Conservation (phyloP, 2,797 vertebrate species). For the Harpagifer antarcticus region DNA sequence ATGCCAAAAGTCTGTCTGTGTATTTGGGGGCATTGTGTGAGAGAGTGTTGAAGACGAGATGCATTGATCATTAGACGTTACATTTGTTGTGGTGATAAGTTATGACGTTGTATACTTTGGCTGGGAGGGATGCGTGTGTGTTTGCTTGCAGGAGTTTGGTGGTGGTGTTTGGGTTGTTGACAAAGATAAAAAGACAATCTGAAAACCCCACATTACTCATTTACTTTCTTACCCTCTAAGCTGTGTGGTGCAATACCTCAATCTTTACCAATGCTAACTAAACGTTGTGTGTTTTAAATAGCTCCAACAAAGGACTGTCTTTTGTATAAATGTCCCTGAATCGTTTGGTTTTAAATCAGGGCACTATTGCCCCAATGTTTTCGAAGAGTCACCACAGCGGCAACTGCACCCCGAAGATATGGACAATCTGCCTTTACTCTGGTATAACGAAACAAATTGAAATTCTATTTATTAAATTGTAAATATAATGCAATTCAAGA, state of each 20-base stretch:
- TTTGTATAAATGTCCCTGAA: slow-evolving; percentile 62
- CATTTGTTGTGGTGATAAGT: slow-evolving; percentile 76
- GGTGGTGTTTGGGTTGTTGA: slow-evolving; percentile 52
- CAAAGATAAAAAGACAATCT: slow-evolving; percentile 68
- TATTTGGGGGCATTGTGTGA: slow-evolving; percentile 37
- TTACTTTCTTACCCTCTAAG: slow-evolving; percentile 58
- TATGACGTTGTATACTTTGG: slow-evolving; percentile 73
- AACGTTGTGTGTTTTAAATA: slow-evolving; percentile 57
- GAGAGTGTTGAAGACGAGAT: slow-evolving; percentile 38
- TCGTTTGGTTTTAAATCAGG: slow-evolving; percentile 44
- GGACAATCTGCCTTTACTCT: slow-evolving; percentile 85
- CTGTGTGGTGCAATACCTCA: slow-evolving; percentile 83
- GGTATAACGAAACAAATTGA: slow-evolving; percentile 78
- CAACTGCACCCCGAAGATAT: slow-evolving; percentile 69
- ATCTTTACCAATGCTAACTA: slow-evolving; percentile 76
- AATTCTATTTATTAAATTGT: slow-evolving; percentile 90
- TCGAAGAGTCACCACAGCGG: slow-evolving; percentile 63
- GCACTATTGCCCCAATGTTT: slow-evolving; percentile 24
- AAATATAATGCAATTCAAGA: slow-evolving; percentile 85
- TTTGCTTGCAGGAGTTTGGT: neutral
- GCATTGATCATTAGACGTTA: slow-evolving; percentile 71
- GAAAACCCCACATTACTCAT: slow-evolving; percentile 56
- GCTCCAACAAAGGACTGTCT: slow-evolving; percentile 59
- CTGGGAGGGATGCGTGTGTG: slow-evolving; percentile 24
- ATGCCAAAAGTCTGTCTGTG: slow-evolving; percentile 75